Evolutionary conservation across 1,140 invertebrate species (phyloP).

Genomic region (Megathymus violae): DNA sequence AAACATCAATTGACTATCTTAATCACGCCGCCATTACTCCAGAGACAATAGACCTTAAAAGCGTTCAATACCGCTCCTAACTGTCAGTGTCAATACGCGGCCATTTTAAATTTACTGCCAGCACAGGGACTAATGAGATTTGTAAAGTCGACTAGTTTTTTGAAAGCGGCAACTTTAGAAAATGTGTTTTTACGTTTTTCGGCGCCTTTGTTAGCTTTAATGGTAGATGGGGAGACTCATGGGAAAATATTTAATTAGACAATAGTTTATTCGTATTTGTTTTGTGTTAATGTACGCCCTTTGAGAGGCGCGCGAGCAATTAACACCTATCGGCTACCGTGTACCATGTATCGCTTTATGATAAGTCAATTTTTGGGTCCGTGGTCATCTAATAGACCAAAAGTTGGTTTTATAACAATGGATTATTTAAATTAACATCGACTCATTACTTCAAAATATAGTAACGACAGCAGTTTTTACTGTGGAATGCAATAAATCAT

Average conservation of each 20-base stretch:
- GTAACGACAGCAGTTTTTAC: background rate
- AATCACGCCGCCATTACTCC: constrained; percentile 65
- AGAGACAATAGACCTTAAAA: constrained; percentile 75
- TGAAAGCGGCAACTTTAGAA: constrained; percentile 42
- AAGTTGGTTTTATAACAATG: background rate
- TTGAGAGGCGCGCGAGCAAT: constrained; percentile 71
- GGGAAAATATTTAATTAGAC: constrained; percentile 83
- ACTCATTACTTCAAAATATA: background rate
- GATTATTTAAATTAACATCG: background rate
- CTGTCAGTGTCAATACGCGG: constrained; percentile 69
- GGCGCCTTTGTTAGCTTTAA: constrained; percentile 35
- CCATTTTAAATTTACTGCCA: constrained; percentile 80
- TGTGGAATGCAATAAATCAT: too few species aligned
- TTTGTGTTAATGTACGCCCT: constrained; percentile 79
- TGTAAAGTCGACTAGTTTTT: constrained; percentile 73
- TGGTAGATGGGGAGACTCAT: constrained; percentile 52
- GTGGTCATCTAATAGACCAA: constrained; percentile 49
- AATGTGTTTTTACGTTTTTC: constrained; percentile 26
- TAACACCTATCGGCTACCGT: constrained; percentile 72
- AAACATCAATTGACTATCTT: constrained; percentile 62
- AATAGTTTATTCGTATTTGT: constrained; percentile 82
- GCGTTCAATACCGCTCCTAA: constrained; percentile 60
- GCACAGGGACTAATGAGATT: constrained; percentile 77
- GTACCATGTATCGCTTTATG: constrained; percentile 61
- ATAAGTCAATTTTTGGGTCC: constrained; percentile 63